Conservation (phyloP, 2,888 invertebrate species). For the Trachelus troglodyta region DNA sequence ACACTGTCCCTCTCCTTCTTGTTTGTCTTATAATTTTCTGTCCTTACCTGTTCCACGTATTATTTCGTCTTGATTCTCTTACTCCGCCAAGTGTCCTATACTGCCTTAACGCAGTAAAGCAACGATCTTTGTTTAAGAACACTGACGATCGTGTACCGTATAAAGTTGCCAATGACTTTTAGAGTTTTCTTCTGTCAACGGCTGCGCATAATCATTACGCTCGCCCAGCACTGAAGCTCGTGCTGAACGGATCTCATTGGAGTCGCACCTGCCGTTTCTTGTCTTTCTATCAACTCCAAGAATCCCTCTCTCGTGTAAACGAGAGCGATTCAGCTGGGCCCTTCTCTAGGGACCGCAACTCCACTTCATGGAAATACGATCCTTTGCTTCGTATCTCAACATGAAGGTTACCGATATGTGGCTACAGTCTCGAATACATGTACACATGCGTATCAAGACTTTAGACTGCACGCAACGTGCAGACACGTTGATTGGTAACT, state of each 20-base stretch:
- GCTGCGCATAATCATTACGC: background rate
- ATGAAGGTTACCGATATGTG: background rate
- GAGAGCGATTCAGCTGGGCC: background rate
- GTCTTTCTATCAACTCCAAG: slow-evolving; percentile 9
- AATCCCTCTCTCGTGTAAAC: background rate
- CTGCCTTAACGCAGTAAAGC: background rate
- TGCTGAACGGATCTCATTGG: background rate
- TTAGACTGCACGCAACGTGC: background rate
- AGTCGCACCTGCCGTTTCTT: slow-evolving; percentile 31
- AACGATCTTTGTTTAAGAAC: background rate
- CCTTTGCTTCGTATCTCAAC: background rate
- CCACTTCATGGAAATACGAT: background rate
- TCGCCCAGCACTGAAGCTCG: background rate
- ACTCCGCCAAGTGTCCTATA: background rate
- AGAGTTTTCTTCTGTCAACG: background rate
- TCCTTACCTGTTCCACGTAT: slow-evolving; percentile 2
- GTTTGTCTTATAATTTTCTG: background rate
- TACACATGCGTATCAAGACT: background rate
- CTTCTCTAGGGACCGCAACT: background rate
- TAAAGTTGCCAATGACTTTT: background rate
- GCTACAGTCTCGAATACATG: background rate
- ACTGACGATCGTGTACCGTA: background rate
- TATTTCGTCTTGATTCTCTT: background rate
- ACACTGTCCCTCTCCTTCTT: slow-evolving; percentile 2
- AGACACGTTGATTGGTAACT: background rate